Conservation (phyloP, 2,797 vertebrate genomes). For the Poeciliopsis turneri region DNA sequence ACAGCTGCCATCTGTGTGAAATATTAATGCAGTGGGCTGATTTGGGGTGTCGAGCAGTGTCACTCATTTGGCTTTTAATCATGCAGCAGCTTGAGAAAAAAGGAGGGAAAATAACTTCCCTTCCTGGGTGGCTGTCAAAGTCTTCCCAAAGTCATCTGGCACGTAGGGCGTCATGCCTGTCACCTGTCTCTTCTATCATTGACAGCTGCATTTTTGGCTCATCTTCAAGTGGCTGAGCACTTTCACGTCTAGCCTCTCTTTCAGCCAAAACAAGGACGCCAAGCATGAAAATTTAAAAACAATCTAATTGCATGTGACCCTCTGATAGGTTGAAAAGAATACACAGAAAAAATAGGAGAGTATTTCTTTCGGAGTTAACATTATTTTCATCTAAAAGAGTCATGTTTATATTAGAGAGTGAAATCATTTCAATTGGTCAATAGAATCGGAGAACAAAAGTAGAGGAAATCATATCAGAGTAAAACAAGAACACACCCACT, state of each 20-base stretch:
- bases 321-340: slow-evolving; percentile 27
- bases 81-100: slow-evolving; percentile 79
- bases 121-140: slow-evolving; percentile 82
- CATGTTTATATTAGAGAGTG: too few species aligned
- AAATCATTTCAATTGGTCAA: too few species aligned
- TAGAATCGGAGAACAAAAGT: too few species aligned
- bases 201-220: slow-evolving; percentile 82
- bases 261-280: slow-evolving; percentile 73
- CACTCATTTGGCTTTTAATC: slow-evolving; percentile 88
- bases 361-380: too few species aligned
- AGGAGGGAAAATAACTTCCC: slow-evolving; percentile 76
- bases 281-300: slow-evolving; percentile 78
- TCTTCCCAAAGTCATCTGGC: slow-evolving; percentile 84
- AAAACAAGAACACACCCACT: too few species aligned
- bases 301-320: slow-evolving; percentile 50
- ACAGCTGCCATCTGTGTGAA: slow-evolving; percentile 86
- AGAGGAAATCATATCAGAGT: too few species aligned
- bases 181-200: slow-evolving; percentile 74
- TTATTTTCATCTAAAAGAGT: too few species aligned
- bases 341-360: too few species aligned
- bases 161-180: slow-evolving; percentile 72
- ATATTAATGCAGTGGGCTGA: slow-evolving; percentile 86
- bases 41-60: slow-evolving; percentile 84
- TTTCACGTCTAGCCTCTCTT: slow-evolving; percentile 61
- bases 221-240: slow-evolving; percentile 68